phyloP scores from a whole-genome alignment of 2,888 invertebrate species.

The Tethea ocularis region DNA sequence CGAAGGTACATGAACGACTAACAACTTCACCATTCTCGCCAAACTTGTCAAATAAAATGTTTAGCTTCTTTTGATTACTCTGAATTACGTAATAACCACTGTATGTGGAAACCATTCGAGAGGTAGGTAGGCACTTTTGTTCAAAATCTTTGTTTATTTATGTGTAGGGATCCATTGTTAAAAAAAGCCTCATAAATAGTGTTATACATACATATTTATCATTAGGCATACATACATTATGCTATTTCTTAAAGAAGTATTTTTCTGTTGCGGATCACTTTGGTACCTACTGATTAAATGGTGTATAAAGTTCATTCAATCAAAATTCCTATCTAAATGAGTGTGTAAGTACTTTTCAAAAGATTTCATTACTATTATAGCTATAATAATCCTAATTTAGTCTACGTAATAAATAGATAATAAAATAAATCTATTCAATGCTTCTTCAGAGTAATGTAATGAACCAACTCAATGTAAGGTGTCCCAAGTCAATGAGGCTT shows the following conservation, averaged over 20 bases:
- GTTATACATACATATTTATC: too few relatives aligned
- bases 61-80: constrained; percentile 22
- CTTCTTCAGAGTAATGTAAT: constrained; percentile 69
- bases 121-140: neutral
- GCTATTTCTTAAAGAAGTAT: too few relatives aligned
- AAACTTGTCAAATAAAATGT: constrained; percentile 38
- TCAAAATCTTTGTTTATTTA: neutral
- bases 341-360: too few relatives aligned
- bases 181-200: too few relatives aligned
- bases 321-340: too few relatives aligned
- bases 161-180: neutral
- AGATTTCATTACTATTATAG: neutral
- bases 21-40: constrained; percentile 53
- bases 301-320: too few relatives aligned
- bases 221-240: too few relatives aligned
- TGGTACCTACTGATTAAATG: too few relatives aligned
- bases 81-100: constrained; percentile 11
- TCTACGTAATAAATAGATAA: constrained; percentile 48
- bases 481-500: constrained; percentile 73
- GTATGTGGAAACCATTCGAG: neutral
- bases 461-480: constrained; percentile 65
- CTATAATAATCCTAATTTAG: constrained; percentile 31
- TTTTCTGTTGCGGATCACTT: too few relatives aligned
- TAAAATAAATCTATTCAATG: constrained; percentile 63
- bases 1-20: constrained; percentile 30